Evolutionary conservation across 2,113 vertebrate genomes (phyloP), one percentile per base, ranked within the genome.

Genomic region (Gobio gobio): DNA sequence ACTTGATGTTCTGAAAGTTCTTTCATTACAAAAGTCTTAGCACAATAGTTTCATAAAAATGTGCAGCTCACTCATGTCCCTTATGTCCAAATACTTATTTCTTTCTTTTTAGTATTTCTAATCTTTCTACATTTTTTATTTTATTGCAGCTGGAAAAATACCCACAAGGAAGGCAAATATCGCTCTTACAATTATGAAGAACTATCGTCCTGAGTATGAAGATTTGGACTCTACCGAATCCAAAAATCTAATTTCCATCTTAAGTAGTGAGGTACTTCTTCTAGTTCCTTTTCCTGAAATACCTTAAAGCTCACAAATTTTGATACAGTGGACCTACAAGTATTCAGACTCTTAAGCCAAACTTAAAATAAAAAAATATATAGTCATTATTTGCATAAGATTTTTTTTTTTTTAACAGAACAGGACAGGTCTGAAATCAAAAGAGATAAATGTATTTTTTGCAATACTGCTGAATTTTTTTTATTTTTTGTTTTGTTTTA

Each of bases 141-240:
- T 85, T 56, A 3, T 84, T 94, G 89, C 91, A 84, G 36, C 47
- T 5, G 82, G 9, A 16, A 33, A 4, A 43, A 13, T 88, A n/a
- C 94, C 90, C 45, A 89, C 87, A 70, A 89, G 90, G 83, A 90
- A 90, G 24, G 86, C 87, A 26, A 93, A 83, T 56, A 43, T 95
- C 68, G 90, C 90, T 74, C 66, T 95, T 56, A 63, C 73, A 88
- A 85, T 94, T 54, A 7, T 83, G 0, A 24, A 64, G 0, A 0
- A 8, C 3, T 94, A 89, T 83, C 3, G 1, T 4, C 0, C 8
- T 0, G 86, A 56, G 3, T 93, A 80, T 85, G 24, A 88, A 1
- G 2, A 91, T 83, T 24, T 92, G 24, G 87, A 0, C 3, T 94
- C 92, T 22, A 0, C 36, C 10, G 0, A 84, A n/a, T 89, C 89